Percentiles rank a stretch among this genome's conserved stretches.
Evolutionary conservation across 1,140 invertebrate species (phyloP).

Genomic region (Cyphomyrmex costatus): DNA sequence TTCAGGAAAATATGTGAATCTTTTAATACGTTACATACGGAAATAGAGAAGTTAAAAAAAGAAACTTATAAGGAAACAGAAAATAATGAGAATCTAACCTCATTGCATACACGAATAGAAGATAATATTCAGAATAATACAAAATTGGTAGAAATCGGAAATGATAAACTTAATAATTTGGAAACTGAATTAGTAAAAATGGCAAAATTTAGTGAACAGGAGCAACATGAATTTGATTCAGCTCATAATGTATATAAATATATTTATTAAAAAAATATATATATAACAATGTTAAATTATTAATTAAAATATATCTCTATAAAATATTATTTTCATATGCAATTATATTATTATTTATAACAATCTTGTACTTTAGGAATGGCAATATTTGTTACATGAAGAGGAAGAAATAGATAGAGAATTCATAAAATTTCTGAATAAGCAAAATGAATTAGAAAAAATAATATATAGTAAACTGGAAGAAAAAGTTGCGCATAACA

Average conservation of each 20-base stretch:
- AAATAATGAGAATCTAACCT: slow-evolving; percentile 89
- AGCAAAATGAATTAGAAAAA: slow-evolving; percentile 89
- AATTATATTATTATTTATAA: slow-evolving; percentile 18
- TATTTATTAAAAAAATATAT: slow-evolving; percentile 27
- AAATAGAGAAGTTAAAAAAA: slow-evolving; percentile 88
- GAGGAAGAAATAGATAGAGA: slow-evolving; percentile 85
- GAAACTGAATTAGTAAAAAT: slow-evolving; percentile 87
- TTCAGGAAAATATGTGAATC: slow-evolving; percentile 87
- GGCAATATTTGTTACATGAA: slow-evolving; percentile 76
- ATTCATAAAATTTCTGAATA: slow-evolving; percentile 86
- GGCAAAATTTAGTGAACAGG: slow-evolving; percentile 87
- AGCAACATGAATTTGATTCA: slow-evolving; percentile 87
- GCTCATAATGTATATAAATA: slow-evolving; percentile 72
- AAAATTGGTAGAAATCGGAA: slow-evolving; percentile 70
- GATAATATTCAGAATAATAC: slow-evolving; percentile 87
- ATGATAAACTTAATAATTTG: slow-evolving; percentile 80
- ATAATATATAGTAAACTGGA: slow-evolving; percentile 89
- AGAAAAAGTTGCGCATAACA: slow-evolving; percentile 90
- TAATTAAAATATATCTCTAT: slow-evolving; percentile 17
- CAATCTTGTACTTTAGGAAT: slow-evolving; percentile 73
- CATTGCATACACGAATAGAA: slow-evolving; percentile 88
- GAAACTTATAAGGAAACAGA: slow-evolving; percentile 89
- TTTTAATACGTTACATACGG: slow-evolving; percentile 86
- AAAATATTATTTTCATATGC: neutral
- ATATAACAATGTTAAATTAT: neutral